phyloP scores from a whole-genome alignment of 2,113 vertebrate species.

The Dasyurus viverrinus region DNA sequence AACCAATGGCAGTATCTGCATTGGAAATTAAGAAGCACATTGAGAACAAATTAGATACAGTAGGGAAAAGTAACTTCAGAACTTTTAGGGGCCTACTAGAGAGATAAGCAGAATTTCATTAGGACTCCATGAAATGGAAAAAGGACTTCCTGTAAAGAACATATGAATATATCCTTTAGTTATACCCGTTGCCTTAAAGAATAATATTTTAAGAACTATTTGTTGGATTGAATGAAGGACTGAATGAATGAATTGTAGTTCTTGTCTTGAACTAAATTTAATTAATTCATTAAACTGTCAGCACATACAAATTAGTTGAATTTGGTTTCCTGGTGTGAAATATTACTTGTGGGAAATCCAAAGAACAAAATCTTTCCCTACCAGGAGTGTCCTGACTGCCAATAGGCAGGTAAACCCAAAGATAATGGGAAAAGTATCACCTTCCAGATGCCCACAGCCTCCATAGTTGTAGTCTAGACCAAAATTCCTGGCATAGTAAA shows the following conservation, averaged over 20 bases:
- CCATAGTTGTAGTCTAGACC: background rate
- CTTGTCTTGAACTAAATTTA: background rate
- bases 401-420: background rate
- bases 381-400: background rate
- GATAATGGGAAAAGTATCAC: background rate
- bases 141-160: background rate
- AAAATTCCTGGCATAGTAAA: background rate
- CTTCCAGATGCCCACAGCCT: too few species aligned
- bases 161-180: background rate
- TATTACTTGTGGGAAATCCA: background rate
- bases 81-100: background rate
- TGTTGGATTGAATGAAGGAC: background rate
- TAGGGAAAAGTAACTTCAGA: background rate
- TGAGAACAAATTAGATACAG: background rate
- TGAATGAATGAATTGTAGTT: background rate
- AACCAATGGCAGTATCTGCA: background rate
- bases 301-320: background rate
- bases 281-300: background rate
- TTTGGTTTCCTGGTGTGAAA: background rate
- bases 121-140: background rate
- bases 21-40: background rate
- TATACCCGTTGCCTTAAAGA: background rate
- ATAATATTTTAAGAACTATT: background rate
- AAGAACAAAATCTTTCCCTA: background rate
- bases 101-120: background rate